These are phyloP conservation scores for Brachionus paranguensis DNA, from an alignment of 1,140 invertebrate genomes.

Conservation along the genomic window DNA sequence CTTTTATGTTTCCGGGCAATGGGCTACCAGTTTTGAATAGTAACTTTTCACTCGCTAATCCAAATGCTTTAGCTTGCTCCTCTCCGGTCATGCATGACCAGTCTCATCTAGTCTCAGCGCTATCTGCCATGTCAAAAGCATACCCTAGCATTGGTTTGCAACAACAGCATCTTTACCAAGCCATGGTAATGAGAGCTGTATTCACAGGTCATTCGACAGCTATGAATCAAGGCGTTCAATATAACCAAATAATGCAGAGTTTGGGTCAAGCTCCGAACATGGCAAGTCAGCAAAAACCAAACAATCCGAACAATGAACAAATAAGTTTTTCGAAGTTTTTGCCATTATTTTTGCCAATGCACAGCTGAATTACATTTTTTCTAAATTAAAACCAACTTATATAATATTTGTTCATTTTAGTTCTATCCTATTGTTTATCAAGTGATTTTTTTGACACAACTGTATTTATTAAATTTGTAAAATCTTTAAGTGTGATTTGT, in stretches of 20 bases:
- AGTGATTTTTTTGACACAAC: neutral
- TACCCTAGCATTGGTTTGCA: neutral
- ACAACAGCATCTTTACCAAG: neutral
- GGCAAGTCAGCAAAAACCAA: neutral
- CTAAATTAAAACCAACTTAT: neutral
- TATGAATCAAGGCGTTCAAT: neutral
- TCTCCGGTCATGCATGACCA: neutral
- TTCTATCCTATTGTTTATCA: neutral
- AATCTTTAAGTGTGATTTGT: neutral
- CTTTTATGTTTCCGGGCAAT: neutral
- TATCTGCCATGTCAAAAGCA: neutral
- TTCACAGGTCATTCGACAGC: neutral
- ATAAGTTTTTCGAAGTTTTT: conserved; percentile 16
- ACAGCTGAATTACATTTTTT: neutral
- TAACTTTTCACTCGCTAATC: neutral
- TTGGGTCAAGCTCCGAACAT: neutral
- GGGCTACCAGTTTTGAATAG: neutral
- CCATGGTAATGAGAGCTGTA: conserved; percentile 5
- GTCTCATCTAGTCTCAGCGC: neutral
- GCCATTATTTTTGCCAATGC: conserved; percentile 26
- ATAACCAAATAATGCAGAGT: neutral
- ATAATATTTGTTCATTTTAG: neutral
- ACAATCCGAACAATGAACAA: neutral
- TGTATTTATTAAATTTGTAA: neutral
- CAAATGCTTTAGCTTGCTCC: neutral